phyloP scores from a whole-genome alignment of 2,797 vertebrate species.

The Furcifer pardalis region DNA sequence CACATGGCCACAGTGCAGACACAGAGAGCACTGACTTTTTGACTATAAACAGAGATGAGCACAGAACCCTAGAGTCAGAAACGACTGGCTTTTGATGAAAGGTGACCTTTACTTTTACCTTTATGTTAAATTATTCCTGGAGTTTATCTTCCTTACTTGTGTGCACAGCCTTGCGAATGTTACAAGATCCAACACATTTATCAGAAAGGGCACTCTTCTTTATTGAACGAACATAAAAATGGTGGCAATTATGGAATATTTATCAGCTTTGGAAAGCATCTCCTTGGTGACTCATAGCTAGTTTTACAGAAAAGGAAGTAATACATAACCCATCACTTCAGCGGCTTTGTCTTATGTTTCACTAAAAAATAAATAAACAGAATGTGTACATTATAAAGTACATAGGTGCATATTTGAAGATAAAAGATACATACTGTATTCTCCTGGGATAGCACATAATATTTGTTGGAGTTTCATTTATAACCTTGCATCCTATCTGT shows the following conservation, averaged over 20 bases:
- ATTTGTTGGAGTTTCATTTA: no score
- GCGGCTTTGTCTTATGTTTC: background rate
- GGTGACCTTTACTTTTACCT: no score
- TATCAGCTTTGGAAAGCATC: slow-evolving; percentile 9
- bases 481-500: no score
- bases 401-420: background rate
- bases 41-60: no score
- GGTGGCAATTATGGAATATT: slow-evolving; percentile 2
- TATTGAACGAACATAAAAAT: background rate
- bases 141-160: background rate
- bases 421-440: no score
- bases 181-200: slow-evolving; percentile 13
- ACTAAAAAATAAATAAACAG: background rate
- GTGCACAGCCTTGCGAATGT: background rate
- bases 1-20: no score
- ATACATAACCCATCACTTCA: background rate
- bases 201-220: background rate
- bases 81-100: no score
- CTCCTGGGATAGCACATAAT: no score
- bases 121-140: slow-evolving; percentile 2
- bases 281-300: background rate
- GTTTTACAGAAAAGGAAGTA: background rate
- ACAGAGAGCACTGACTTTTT: no score
- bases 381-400: background rate
- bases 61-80: no score